These are phyloP conservation scores for Campoletis sonorensis DNA, from an alignment of 1,140 invertebrate species.

Conservation along the genomic window DNA sequence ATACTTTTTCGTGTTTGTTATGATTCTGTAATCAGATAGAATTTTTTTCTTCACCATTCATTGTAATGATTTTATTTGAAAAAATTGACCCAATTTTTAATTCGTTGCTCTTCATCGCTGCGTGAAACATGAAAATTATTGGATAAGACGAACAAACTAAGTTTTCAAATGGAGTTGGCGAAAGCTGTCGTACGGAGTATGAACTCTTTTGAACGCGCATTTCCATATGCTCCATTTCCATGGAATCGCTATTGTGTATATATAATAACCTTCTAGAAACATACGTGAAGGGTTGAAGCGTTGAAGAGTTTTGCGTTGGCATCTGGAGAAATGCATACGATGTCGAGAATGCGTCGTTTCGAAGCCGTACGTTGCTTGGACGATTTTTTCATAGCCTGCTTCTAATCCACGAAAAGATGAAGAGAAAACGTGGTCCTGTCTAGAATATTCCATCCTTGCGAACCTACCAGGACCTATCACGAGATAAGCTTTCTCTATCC, in stretches of 20 bases:
- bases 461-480: slow-evolving; percentile 33
- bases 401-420: slow-evolving; percentile 33
- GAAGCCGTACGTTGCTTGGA: slow-evolving; percentile 27
- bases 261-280: not conserved
- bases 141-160: no score
- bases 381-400: slow-evolving; percentile 43
- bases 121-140: no score
- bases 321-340: not conserved
- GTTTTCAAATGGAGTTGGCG: no score
- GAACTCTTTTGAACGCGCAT: not conserved
- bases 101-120: no score
- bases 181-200: no score
- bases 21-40: no score
- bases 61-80: no score
- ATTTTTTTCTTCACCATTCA: no score
- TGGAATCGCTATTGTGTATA: not conserved
- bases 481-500: slow-evolving; percentile 41
- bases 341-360: slow-evolving; percentile 23
- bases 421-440: not conserved
- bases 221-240: not conserved
- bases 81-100: no score
- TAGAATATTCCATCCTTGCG: slow-evolving; percentile 14
- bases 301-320: not conserved
- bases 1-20: no score
- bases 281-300: not conserved